A percentile compares a stretch with the other conserved stretches of the same genome.
These are phyloP conservation scores for Elephantulus edwardii DNA, from an alignment of 2,113 vertebrate genomes.

Conservation along the genomic window DNA sequence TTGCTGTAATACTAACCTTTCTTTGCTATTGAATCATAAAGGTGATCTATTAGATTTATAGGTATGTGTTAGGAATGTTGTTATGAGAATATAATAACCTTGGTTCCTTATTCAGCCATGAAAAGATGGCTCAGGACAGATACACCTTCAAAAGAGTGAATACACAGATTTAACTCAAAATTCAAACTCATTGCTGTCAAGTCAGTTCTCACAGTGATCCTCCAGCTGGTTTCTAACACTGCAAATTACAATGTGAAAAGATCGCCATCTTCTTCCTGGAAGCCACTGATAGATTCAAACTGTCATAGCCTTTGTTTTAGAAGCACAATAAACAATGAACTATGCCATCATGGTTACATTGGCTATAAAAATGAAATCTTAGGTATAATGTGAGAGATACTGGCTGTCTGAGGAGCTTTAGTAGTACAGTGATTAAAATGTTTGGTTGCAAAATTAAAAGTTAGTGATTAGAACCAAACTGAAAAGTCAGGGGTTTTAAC, in stretches of 20 bases:
- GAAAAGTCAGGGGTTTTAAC: background rate
- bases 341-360: no score
- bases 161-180: no score
- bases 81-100: background rate
- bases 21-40: background rate
- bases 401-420: background rate
- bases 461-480: background rate
- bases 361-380: background rate
- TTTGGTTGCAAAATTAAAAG: background rate
- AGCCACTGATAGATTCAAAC: no score
- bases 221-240: no score
- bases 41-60: background rate
- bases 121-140: background rate
- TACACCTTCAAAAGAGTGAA: background rate
- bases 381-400: rapidly evolving
- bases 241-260: no score
- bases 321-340: no score
- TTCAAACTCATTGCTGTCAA: no score
- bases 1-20: background rate
- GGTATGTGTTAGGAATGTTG: background rate
- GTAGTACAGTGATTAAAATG: background rate
- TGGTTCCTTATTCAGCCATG: background rate
- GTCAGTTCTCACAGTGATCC: no score
- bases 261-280: no score
- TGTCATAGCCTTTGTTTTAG: no score